Conservation (phyloP, 2,797 vertebrate genomes). For the Macropodus opercularis region DNA sequence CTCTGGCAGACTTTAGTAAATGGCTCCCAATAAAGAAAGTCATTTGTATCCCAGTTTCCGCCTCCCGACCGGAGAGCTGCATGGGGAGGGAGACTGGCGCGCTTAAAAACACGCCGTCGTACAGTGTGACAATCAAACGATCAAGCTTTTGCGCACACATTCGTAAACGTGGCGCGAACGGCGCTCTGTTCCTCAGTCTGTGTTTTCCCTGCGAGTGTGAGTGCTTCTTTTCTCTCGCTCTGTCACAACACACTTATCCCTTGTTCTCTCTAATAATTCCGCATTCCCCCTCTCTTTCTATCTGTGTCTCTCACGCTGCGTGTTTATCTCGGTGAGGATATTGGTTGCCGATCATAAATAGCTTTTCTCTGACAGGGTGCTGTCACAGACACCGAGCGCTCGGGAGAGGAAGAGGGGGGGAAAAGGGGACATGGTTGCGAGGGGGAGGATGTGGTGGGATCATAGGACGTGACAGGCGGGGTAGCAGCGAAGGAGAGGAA, state of each 20-base stretch:
- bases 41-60: slow-evolving; percentile 52
- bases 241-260: slow-evolving; percentile 36
- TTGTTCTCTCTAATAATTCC: slow-evolving; percentile 51
- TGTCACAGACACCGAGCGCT: slow-evolving; percentile 33
- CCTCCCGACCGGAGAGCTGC: slow-evolving; percentile 24
- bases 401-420: neutral
- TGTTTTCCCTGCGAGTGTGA: slow-evolving; percentile 36
- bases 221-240: slow-evolving; percentile 18
- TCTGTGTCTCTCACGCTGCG: slow-evolving; percentile 40
- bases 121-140: slow-evolving; percentile 2
- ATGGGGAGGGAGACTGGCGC: slow-evolving; percentile 22
- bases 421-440: no score
- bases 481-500: slow-evolving; percentile 22
- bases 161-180: slow-evolving; percentile 36
- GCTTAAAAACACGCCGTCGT: slow-evolving; percentile 6
- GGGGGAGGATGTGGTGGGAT: neutral
- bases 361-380: slow-evolving; percentile 64
- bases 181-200: slow-evolving; percentile 28
- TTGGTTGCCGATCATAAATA: slow-evolving; percentile 74
- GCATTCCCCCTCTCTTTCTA: slow-evolving; percentile 10
- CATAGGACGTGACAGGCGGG: slow-evolving; percentile 11
- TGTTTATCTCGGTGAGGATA: slow-evolving; percentile 68
- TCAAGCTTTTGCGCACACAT: neutral
- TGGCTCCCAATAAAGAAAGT: slow-evolving; percentile 57
- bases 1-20: slow-evolving; percentile 56